Percentiles rank a stretch among this genome's conserved stretches.
These are phyloP conservation scores for Lycaena phlaeas DNA, from an alignment of 2,888 invertebrate genomes.

Conservation along the genomic window DNA sequence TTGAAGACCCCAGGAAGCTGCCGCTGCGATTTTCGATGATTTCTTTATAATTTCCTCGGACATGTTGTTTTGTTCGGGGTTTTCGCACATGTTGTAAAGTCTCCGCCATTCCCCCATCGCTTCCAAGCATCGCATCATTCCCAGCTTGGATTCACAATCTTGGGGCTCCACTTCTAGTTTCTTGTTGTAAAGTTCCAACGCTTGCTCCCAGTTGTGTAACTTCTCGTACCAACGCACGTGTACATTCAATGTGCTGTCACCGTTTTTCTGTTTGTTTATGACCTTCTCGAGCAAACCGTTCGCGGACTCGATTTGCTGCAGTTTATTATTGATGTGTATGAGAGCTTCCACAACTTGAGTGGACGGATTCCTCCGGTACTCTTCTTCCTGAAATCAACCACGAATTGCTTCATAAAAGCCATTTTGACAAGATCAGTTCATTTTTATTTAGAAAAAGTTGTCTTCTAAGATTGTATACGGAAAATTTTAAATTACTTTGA, in stretches of 20 bases:
- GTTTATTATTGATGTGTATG: constrained; percentile 97
- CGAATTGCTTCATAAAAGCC: too few species aligned
- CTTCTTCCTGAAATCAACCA: constrained; percentile 88
- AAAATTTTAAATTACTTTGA: too few species aligned
- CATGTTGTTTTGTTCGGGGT: constrained; percentile 76
- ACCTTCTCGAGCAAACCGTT: constrained; percentile 93
- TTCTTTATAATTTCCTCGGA: constrained; percentile 59
- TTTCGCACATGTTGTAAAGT: constrained; percentile 77
- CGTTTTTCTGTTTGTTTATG: constrained; percentile 81
- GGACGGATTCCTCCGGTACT: constrained; percentile 80
- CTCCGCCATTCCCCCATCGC: constrained; percentile 98
- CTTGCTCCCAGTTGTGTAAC: constrained; percentile 98
- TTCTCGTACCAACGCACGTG: constrained; percentile 98
- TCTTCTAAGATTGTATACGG: too few species aligned
- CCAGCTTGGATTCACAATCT: constrained; percentile 87
- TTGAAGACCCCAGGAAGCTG: constrained; percentile 95
- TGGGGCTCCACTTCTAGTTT: constrained; percentile 78
- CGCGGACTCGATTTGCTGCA: constrained; percentile 98
- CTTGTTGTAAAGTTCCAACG: constrained; percentile 87
- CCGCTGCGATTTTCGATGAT: constrained; percentile 92
- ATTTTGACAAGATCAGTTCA: not conserved
- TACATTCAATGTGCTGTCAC: constrained; percentile 65
- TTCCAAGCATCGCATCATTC: constrained; percentile 96
- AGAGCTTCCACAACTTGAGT: constrained; percentile 91
- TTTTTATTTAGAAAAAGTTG: too few species aligned